Evolutionary conservation across 1,140 invertebrate species (phyloP).

Genomic region (Heliconius himera): DNA sequence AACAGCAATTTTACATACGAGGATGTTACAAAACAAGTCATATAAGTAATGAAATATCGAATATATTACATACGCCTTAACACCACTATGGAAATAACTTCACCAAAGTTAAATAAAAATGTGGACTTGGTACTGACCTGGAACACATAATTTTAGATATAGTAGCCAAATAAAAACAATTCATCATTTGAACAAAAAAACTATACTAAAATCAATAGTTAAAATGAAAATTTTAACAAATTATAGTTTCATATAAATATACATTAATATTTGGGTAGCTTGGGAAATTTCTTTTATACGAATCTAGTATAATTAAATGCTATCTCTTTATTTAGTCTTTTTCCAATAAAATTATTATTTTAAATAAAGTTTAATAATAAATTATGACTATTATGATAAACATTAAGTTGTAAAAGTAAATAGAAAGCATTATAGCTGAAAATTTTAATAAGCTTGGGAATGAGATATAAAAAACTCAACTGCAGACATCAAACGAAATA

Average conservation of each 20-base stretch:
- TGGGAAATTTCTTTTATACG: background rate
- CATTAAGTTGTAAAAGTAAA: background rate
- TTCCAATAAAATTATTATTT: background rate
- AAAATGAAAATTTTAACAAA: background rate
- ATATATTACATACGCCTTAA: constrained; percentile 7
- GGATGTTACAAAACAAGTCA: constrained; percentile 3
- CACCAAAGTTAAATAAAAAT: constrained; percentile 37
- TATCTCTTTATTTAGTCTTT: background rate
- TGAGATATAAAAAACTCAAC: background rate
- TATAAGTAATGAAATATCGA: background rate
- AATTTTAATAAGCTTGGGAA: background rate
- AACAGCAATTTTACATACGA: background rate
- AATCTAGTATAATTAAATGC: background rate
- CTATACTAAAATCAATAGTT: background rate
- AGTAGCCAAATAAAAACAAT: constrained; percentile 31
- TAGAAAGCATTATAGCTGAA: background rate
- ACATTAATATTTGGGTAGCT: background rate
- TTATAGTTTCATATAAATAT: background rate
- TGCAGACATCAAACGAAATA: background rate
- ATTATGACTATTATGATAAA: background rate
- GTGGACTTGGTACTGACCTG: constrained; percentile 50
- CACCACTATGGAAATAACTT: constrained; percentile 26
- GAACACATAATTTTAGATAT: constrained; percentile 44
- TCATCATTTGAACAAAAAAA: constrained; percentile 1
- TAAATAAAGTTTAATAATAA: background rate